These are phyloP conservation scores for Enteromius viviparus DNA, from an alignment of 2,797 vertebrate species.

Conservation along the genomic window DNA sequence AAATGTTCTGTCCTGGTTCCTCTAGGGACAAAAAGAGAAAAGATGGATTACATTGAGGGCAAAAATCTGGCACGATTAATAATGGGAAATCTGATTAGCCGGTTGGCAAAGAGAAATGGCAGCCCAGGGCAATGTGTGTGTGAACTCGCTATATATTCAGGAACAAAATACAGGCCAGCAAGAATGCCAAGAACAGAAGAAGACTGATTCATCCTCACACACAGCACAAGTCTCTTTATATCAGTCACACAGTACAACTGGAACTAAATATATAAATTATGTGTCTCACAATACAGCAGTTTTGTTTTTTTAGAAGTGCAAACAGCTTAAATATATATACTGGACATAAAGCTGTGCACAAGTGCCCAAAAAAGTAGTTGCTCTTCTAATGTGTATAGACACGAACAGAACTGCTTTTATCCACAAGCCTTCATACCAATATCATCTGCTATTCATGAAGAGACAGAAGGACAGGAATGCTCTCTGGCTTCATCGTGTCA, in stretches of 20 bases:
- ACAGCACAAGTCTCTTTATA: background rate
- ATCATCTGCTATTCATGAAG: constrained; percentile 26
- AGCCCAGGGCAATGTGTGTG: constrained; percentile 32
- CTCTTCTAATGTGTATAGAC: background rate
- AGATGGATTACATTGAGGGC: constrained; percentile 58
- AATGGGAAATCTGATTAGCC: constrained; percentile 67
- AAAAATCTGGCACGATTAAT: constrained; percentile 57
- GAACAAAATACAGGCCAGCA: constrained; percentile 9
- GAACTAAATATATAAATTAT: background rate
- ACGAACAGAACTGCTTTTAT: constrained; percentile 11
- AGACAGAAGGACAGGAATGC: constrained; percentile 17
- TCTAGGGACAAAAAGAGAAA: constrained; percentile 27
- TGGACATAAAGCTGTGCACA: background rate
- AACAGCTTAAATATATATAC: background rate
- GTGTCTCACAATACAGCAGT: background rate
- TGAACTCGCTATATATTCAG: constrained; percentile 23
- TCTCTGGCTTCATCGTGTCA: constrained; percentile 19
- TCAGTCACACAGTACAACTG: background rate
- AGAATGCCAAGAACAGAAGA: background rate
- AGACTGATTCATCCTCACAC: background rate
- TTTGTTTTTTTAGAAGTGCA: background rate
- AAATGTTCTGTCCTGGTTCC: constrained; percentile 59
- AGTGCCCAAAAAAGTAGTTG: background rate
- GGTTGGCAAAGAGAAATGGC: constrained; percentile 36
- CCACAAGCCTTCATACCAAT: constrained; percentile 7